A percentile compares a stretch with the other conserved stretches of the same genome.
phyloP scores from a whole-genome alignment of 2,888 invertebrate genomes.

The Metacarcinus magister region DNA sequence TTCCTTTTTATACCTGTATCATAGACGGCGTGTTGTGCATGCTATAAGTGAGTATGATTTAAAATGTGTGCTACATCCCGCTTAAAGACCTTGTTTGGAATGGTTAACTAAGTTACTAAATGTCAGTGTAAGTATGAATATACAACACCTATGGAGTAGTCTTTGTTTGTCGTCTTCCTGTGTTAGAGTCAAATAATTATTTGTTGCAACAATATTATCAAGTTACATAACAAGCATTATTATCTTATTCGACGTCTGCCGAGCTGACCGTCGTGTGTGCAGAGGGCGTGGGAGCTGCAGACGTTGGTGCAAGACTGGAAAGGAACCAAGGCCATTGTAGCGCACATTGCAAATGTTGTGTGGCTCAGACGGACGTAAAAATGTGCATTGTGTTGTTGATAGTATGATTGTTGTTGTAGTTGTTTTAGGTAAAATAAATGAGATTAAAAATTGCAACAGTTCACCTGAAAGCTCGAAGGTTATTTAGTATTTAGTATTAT shows the following conservation, averaged over 20 bases:
- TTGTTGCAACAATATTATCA: neutral
- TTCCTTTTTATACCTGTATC: too few relatives aligned
- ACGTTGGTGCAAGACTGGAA: neutral
- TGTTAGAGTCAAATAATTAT: neutral
- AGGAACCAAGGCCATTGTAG: neutral
- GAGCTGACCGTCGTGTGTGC: neutral
- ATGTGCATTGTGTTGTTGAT: too few relatives aligned
- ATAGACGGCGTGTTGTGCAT: too few relatives aligned
- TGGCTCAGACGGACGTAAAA: neutral
- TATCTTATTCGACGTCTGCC: neutral
- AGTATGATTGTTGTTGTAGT: neutral
- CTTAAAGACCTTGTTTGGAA: too few relatives aligned
- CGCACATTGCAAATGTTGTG: neutral
- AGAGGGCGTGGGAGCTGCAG: neutral
- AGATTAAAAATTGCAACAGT: too few relatives aligned
- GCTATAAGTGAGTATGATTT: too few relatives aligned
- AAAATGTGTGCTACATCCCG: too few relatives aligned
- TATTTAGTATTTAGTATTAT: too few relatives aligned
- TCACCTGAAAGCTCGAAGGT: too few relatives aligned
- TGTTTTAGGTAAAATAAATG: neutral
- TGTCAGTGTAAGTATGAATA: too few relatives aligned
- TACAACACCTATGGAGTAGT: too few relatives aligned
- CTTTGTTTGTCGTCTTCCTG: neutral
- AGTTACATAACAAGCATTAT: neutral
- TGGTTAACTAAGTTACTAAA: too few relatives aligned